phyloP scores from a whole-genome alignment of 2,113 vertebrate species.

The Psophia crepitans region DNA sequence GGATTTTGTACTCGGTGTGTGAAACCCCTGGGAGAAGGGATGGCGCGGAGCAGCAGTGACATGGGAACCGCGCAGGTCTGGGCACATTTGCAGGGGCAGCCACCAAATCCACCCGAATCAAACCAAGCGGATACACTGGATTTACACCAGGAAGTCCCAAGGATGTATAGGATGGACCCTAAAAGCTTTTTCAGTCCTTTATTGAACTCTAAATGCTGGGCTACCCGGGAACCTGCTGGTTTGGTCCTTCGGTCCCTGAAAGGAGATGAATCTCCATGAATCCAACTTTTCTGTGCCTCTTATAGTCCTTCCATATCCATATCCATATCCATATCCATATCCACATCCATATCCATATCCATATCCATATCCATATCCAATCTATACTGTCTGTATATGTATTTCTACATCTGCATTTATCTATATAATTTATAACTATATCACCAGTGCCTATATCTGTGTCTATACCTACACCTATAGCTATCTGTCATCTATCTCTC shows the following conservation, averaged over 20 bases:
- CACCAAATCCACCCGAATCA: background rate
- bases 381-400: no score
- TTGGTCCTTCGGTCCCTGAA: background rate
- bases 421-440: no score
- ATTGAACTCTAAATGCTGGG: background rate
- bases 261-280: background rate
- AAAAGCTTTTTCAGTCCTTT: background rate
- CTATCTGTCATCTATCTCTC: background rate
- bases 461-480: background rate
- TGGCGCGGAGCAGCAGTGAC: background rate
- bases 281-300: background rate
- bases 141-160: background rate
- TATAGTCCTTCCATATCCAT: background rate
- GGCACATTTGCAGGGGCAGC: background rate
- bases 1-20: background rate
- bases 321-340: background rate
- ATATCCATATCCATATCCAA: background rate
- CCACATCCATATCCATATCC: background rate
- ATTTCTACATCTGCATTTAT: background rate
- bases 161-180: no score
- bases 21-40: background rate
- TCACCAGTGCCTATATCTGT: background rate
- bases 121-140: background rate
- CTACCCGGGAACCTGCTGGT: rapidly evolving
- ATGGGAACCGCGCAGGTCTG: background rate